A percentile compares a stretch with the other conserved stretches of the same genome.
Conservation (phyloP, 1,140 invertebrate species). For the Drosophila sp. region DNA sequence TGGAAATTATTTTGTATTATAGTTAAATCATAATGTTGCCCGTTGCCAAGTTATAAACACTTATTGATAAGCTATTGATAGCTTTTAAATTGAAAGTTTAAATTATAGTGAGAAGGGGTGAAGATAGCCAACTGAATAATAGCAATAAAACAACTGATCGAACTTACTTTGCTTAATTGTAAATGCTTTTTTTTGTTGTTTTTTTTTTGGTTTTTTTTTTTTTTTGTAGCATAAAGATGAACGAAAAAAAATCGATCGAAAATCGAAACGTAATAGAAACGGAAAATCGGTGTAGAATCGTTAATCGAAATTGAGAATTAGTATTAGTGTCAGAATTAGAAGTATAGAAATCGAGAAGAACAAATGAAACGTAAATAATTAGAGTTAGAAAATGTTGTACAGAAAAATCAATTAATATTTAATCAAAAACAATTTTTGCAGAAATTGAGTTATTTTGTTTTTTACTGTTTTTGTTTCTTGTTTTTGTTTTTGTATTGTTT, state of each 20-base stretch:
- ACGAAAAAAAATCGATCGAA: constrained; percentile 52
- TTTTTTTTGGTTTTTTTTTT: constrained; percentile 27
- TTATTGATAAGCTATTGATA: constrained; percentile 41
- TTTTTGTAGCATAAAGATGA: constrained; percentile 50
- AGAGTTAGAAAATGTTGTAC: constrained; percentile 35
- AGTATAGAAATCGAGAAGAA: constrained; percentile 47
- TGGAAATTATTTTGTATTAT: not conserved
- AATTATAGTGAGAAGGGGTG: constrained; percentile 31
- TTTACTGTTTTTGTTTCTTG: constrained; percentile 2
- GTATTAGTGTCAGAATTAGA: constrained; percentile 1
- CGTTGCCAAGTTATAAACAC: not conserved
- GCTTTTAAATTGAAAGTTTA: constrained; percentile 25
- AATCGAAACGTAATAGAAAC: constrained; percentile 20
- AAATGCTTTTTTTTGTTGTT: constrained; percentile 69
- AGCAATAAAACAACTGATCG: constrained; percentile 63
- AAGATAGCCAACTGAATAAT: constrained; percentile 42
- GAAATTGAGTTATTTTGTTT: constrained; percentile 6
- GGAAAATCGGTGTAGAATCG: constrained; percentile 22
- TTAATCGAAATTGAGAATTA: constrained; percentile 16
- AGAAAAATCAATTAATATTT: constrained; percentile 37
- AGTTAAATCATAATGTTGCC: constrained; percentile 12
- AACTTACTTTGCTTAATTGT: constrained; percentile 81
- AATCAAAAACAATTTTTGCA: constrained; percentile 36
- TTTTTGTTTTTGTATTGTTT: constrained; percentile 25
- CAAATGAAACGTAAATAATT: constrained; percentile 55